A percentile compares a stretch with the other conserved stretches of the same genome.
These are phyloP conservation scores for Galerucella nymphaeae DNA, from an alignment of 2,888 invertebrate genomes.

Conservation along the genomic window DNA sequence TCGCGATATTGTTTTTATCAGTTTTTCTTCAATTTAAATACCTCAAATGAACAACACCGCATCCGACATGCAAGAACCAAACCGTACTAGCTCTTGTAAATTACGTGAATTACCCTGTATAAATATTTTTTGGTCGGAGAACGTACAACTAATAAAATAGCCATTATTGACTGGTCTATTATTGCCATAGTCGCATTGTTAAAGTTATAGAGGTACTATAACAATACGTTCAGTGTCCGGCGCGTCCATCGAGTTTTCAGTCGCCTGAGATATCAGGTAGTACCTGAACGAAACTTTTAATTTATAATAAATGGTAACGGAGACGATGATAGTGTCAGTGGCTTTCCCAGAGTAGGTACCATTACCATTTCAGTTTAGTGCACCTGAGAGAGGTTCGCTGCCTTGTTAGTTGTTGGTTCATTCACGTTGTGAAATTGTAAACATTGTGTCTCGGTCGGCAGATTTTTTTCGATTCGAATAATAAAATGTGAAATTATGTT, in stretches of 20 bases:
- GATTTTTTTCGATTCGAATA: constrained; percentile 7
- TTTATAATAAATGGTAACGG: constrained; percentile 16
- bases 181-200: constrained; percentile 16
- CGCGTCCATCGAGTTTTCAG: constrained; percentile 9
- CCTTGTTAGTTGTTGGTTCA: constrained; percentile 17
- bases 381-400: constrained; percentile 17
- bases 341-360: constrained; percentile 15
- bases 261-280: constrained; percentile 23
- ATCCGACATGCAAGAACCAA: no score
- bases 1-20: no score
- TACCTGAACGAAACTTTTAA: constrained; percentile 16
- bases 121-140: no score
- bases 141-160: no score
- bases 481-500: constrained; percentile 3
- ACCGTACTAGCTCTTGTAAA: no score
- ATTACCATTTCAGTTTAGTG: constrained; percentile 31
- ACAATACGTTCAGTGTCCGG: constrained; percentile 26
- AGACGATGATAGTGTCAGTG: constrained; percentile 18
- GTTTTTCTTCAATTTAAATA: no score
- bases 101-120: no score
- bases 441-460: constrained; percentile 21
- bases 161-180: neutral
- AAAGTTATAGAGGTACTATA: constrained; percentile 8
- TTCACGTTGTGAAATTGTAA: constrained; percentile 30
- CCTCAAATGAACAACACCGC: no score